phyloP scores from a whole-genome alignment of 2,888 invertebrate genomes.

The Julus scanicus region DNA sequence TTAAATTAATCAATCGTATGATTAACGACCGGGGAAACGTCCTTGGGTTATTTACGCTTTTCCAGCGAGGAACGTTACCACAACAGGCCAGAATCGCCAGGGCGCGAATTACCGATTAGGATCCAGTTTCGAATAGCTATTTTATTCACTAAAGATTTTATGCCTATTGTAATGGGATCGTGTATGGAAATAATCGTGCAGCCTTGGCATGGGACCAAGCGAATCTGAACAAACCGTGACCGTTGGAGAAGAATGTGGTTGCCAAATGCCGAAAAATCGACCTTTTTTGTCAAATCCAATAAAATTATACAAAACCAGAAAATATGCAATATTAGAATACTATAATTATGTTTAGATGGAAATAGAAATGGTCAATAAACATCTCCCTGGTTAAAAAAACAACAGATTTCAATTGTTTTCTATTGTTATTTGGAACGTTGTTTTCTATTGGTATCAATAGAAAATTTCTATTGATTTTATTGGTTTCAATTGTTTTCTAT shows the following conservation, averaged over 20 bases:
- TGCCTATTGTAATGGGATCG: conserved; percentile 17
- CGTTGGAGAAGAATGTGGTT: neutral
- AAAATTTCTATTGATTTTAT: too few relatives aligned
- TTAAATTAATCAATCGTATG: conserved; percentile 7
- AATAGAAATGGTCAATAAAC: too few relatives aligned
- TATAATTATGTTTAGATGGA: too few relatives aligned
- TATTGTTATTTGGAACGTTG: too few relatives aligned
- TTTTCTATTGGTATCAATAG: too few relatives aligned
- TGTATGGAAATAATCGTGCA: neutral
- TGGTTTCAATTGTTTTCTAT: too few relatives aligned
- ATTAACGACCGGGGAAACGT: conserved; percentile 8
- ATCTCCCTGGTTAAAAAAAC: too few relatives aligned
- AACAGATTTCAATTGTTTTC: too few relatives aligned
- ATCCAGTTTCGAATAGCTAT: conserved; percentile 1
- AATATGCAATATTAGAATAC: too few relatives aligned
- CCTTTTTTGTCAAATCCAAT: neutral
- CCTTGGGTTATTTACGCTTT: conserved; percentile 9
- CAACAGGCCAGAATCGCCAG: neutral
- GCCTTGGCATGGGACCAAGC: conserved; percentile 11
- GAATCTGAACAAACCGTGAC: neutral
- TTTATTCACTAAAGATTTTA: neutral
- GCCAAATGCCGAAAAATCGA: neutral
- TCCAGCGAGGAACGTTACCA: neutral
- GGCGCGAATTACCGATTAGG: conserved; percentile 18
- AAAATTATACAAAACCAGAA: too few relatives aligned